phyloP scores from a whole-genome alignment of 1,140 invertebrate species.

The Catajapyx aquilonaris region DNA sequence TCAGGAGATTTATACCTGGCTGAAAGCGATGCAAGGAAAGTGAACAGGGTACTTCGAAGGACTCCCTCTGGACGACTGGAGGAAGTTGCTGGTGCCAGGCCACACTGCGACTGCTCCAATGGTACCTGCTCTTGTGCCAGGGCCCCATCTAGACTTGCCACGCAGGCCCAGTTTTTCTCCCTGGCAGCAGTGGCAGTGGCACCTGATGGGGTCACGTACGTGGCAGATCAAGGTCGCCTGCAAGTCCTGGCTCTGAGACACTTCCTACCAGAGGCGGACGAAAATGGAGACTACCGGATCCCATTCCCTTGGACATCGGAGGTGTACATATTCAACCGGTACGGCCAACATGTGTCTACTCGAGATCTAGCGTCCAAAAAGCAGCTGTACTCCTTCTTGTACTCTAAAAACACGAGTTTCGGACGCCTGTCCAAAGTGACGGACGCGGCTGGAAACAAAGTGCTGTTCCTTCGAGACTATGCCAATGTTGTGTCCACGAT shows the following conservation, averaged over 20 bases:
- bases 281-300: constrained; percentile 79
- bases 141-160: constrained; percentile 47
- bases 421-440: constrained; percentile 81
- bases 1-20: constrained; percentile 84
- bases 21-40: constrained; percentile 70
- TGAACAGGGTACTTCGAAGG: constrained; percentile 23
- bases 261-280: constrained; percentile 68
- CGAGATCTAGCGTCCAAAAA: constrained; percentile 81
- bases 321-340: constrained; percentile 82
- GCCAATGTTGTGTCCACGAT: constrained; percentile 53
- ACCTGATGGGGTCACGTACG: constrained; percentile 78
- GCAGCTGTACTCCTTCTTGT: constrained; percentile 81
- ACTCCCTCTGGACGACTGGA: constrained; percentile 14
- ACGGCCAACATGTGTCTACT: constrained; percentile 84
- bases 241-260: constrained; percentile 76
- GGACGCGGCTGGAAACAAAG: constrained; percentile 81
- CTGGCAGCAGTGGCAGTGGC: constrained; percentile 83
- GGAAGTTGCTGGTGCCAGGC: constrained; percentile 18
- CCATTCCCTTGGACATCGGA: constrained; percentile 76
- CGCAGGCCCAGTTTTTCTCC: constrained; percentile 71
- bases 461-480: constrained; percentile 74
- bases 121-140: constrained; percentile 17
- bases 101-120: constrained; percentile 16
- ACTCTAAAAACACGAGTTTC: constrained; percentile 90
- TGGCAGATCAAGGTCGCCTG: constrained; percentile 73